Evolutionary conservation across 1,140 invertebrate species (phyloP).

Genomic region (Leptestheria dahalacensis): DNA sequence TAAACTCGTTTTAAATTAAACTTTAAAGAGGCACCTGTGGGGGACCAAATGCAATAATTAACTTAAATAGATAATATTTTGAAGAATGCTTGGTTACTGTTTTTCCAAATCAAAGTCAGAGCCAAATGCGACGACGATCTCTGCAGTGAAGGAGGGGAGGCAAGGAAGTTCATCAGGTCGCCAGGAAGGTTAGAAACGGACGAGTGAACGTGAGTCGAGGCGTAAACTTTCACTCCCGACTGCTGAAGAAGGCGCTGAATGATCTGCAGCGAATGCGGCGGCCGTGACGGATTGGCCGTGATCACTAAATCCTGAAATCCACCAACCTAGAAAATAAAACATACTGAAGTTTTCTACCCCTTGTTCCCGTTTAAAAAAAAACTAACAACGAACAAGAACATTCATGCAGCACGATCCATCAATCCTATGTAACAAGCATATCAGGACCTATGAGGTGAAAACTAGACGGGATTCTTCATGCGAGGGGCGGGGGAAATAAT

Average conservation of each 20-base stretch:
- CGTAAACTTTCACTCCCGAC: constrained; percentile 32
- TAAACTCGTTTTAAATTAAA: neutral
- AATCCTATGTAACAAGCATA: no score
- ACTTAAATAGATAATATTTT: neutral
- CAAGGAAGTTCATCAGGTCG: constrained; percentile 23
- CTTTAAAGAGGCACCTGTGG: no score
- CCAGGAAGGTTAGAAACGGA: constrained; percentile 33
- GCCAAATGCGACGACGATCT: constrained; percentile 31
- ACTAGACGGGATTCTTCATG: no score
- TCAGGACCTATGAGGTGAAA: no score
- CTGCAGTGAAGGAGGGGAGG: constrained; percentile 20
- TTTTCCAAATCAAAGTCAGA: constrained; percentile 57
- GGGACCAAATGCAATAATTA: no score
- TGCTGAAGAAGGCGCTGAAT: constrained; percentile 37
- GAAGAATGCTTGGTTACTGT: constrained; percentile 35
- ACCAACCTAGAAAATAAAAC: neutral
- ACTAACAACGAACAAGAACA: no score
- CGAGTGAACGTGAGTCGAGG: constrained; percentile 45
- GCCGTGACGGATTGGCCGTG: constrained; percentile 42
- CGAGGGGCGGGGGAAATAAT: no score
- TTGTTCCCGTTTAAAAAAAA: no score
- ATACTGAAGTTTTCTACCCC: no score
- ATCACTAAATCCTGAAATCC: constrained; percentile 44
- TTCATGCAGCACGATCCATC: no score
- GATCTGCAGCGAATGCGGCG: constrained; percentile 48